Conservation (phyloP, 2,888 invertebrate genomes). For the Ormyrus nitidulus region DNA sequence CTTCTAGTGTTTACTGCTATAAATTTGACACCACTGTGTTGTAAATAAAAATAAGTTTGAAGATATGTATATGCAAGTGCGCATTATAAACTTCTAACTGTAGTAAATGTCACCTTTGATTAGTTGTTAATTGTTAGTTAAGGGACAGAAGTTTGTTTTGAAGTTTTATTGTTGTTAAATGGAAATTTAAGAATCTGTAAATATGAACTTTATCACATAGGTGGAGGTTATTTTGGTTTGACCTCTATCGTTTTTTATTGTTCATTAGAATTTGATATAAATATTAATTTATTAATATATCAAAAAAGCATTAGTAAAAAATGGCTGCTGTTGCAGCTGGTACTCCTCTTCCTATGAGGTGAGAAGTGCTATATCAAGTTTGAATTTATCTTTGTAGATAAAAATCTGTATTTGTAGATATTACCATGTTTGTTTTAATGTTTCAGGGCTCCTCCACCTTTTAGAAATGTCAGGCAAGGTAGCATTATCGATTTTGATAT, state of each 20-base stretch:
- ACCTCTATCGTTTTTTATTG: background rate
- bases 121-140: background rate
- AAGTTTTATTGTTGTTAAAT: background rate
- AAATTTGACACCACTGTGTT: constrained; percentile 49
- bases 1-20: background rate
- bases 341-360: constrained; percentile 42
- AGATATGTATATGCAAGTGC: constrained; percentile 3
- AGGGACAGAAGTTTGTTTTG: background rate
- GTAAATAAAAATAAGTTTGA: constrained; percentile 42
- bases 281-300: background rate
- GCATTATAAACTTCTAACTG: background rate
- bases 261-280: constrained; percentile 1
- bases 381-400: constrained; percentile 27
- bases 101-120: constrained; percentile 50
- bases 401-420: constrained; percentile 20
- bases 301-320: constrained; percentile 14
- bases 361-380: constrained; percentile 6
- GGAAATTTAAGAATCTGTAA: background rate
- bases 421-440: constrained; percentile 4
- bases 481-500: constrained; percentile 87
- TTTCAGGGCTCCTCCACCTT: constrained; percentile 44
- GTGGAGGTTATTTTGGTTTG: background rate
- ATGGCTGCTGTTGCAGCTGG: constrained; percentile 43
- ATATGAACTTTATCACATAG: constrained; percentile 8
- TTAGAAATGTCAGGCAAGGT: constrained; percentile 76